Evolutionary conservation across 2,888 invertebrate genomes (phyloP).

Genomic region (Ichneumon xanthorius): DNA sequence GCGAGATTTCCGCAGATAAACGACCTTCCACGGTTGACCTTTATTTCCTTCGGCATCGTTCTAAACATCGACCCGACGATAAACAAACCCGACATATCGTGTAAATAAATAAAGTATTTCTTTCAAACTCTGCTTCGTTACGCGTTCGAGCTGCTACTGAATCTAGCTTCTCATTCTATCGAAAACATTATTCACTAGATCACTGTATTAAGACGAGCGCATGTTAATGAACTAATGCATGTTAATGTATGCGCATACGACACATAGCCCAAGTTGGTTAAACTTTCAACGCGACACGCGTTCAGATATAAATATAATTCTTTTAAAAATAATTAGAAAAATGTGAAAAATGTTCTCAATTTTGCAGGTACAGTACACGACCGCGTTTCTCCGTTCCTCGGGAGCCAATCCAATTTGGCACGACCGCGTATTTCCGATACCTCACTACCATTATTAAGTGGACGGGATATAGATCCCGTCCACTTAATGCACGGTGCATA

Average conservation of each 20-base stretch:
- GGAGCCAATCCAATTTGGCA: too few relatives aligned
- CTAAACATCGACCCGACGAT: conserved; percentile 84
- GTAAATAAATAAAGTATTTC: conserved; percentile 77
- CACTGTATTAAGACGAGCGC: too few relatives aligned
- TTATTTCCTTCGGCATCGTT: conserved; percentile 72
- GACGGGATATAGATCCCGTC: too few relatives aligned
- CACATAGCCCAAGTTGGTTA: too few relatives aligned
- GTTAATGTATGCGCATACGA: conserved; percentile 76
- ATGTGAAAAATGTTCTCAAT: conserved; percentile 49
- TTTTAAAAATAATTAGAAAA: neutral
- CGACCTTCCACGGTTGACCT: neutral
- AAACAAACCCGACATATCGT: conserved; percentile 38
- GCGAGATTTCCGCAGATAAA: neutral
- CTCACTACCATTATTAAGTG: too few relatives aligned
- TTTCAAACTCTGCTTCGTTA: neutral
- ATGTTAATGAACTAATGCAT: too few relatives aligned
- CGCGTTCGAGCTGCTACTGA: neutral
- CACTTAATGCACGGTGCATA: too few relatives aligned
- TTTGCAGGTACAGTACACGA: conserved; percentile 91
- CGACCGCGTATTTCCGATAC: too few relatives aligned
- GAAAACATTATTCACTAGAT: too few relatives aligned
- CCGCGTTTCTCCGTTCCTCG: too few relatives aligned
- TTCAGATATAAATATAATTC: neutral
- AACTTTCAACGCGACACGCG: too few relatives aligned
- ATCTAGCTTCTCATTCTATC: too few relatives aligned